Evolutionary conservation across 2,113 vertebrate genomes (phyloP).

Genomic region (Acanthisitta chloris): DNA sequence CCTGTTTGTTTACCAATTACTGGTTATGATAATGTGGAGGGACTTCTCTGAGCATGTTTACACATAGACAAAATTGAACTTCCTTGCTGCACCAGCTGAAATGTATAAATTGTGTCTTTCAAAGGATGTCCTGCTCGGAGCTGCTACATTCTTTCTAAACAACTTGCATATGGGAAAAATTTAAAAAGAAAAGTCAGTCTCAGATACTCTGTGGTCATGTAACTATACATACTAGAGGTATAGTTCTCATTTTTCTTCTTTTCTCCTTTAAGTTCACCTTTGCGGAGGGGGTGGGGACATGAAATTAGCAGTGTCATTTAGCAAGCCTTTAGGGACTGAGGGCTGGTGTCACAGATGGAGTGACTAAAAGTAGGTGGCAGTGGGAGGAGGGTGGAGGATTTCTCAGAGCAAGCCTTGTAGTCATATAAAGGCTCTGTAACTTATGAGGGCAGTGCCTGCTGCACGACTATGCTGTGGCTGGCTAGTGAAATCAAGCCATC

Average conservation of each 20-base stretch:
- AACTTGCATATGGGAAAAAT: not conserved
- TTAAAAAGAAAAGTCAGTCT: not conserved
- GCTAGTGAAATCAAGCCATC: not conserved
- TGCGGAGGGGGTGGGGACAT: not conserved
- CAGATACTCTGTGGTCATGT: not conserved
- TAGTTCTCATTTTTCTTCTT: not conserved
- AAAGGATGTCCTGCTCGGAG: not conserved
- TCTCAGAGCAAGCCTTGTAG: not conserved
- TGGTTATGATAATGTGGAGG: not conserved
- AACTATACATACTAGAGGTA: not conserved
- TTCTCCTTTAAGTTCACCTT: not conserved
- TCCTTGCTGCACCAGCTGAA: not conserved
- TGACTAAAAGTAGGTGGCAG: not conserved
- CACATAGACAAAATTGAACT: not conserved
- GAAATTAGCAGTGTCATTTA: not conserved
- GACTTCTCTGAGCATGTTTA: not conserved
- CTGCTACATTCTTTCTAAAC: not conserved
- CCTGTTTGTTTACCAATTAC: not conserved
- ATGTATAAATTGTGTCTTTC: not conserved
- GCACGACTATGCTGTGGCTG: not conserved
- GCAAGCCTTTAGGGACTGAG: not conserved
- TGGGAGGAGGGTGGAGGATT: not conserved
- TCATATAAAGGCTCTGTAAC: not conserved
- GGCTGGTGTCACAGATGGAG: not conserved
- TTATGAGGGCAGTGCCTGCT: rapidly evolving